Conservation (phyloP, 1,140 invertebrate species). For the Copidosoma floridanum region DNA sequence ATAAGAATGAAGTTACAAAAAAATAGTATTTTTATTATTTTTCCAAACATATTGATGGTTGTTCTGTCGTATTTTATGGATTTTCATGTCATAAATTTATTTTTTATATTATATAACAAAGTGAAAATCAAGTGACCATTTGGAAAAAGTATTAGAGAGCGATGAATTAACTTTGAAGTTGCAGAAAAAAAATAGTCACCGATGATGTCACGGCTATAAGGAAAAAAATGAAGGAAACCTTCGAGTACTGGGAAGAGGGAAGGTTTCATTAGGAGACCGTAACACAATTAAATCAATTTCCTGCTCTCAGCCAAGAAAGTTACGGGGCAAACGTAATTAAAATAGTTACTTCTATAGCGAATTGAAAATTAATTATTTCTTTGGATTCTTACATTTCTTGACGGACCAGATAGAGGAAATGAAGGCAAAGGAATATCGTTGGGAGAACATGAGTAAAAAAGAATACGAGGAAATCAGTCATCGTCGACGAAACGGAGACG, state of each 20-base stretch:
- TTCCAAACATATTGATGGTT: no score
- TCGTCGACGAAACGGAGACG: neutral
- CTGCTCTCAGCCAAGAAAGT: neutral
- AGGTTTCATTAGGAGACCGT: slow-evolving; percentile 20
- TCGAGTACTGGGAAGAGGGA: slow-evolving; percentile 4
- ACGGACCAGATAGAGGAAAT: slow-evolving; percentile 7
- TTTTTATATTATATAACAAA: no score
- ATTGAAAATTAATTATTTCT: slow-evolving; percentile 24
- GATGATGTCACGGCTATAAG: no score
- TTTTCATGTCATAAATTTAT: no score
- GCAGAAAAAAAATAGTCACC: neutral
- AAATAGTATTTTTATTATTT: no score
- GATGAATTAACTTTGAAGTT: slow-evolving; percentile 1
- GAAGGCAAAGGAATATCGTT: slow-evolving; percentile 5
- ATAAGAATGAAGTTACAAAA: no score
- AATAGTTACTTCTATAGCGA: slow-evolving; percentile 21
- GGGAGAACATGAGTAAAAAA: neutral
- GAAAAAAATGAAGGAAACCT: neutral
- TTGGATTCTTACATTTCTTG: slow-evolving; percentile 10
- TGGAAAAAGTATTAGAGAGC: neutral
- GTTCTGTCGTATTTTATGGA: no score
- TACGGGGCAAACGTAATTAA: slow-evolving; percentile 15
- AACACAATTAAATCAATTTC: slow-evolving; percentile 24
- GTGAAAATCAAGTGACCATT: no score
- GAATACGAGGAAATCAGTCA: slow-evolving; percentile 13